phyloP scores from a whole-genome alignment of 2,797 vertebrate species.

The Sebastes kiyomatsui region DNA sequence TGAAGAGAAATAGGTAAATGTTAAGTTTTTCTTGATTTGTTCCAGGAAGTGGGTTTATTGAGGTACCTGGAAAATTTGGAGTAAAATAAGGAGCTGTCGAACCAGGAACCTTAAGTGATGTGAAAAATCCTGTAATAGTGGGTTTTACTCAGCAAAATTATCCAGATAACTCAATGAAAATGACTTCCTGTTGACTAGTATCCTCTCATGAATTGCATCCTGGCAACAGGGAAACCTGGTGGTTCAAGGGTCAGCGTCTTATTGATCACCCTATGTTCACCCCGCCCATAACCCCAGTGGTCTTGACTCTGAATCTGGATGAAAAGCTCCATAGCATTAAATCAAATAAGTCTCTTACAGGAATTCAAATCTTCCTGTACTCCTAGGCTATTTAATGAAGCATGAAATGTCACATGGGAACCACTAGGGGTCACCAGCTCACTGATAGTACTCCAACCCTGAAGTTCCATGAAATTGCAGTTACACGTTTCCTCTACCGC shows the following conservation, averaged over 20 bases:
- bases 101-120: not conserved
- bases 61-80: too few species aligned
- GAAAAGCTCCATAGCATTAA: not conserved
- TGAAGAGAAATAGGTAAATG: not conserved
- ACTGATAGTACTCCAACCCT: not conserved
- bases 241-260: not conserved
- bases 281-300: not conserved
- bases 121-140: not conserved
- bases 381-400: not conserved
- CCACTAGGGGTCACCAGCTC: not conserved
- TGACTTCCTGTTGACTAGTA: not conserved
- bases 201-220: not conserved
- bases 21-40: not conserved
- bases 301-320: not conserved
- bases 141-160: not conserved
- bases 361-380: not conserved
- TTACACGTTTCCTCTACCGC: not conserved
- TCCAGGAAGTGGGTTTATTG: too few species aligned
- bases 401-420: not conserved
- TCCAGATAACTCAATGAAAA: not conserved
- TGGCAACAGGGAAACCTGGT: not conserved
- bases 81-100: too few species aligned
- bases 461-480: not conserved
- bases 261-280: accelerated
- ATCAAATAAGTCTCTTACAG: not conserved